Conservation (phyloP, 1,140 invertebrate genomes). For the Aphaenogaster rudis region DNA sequence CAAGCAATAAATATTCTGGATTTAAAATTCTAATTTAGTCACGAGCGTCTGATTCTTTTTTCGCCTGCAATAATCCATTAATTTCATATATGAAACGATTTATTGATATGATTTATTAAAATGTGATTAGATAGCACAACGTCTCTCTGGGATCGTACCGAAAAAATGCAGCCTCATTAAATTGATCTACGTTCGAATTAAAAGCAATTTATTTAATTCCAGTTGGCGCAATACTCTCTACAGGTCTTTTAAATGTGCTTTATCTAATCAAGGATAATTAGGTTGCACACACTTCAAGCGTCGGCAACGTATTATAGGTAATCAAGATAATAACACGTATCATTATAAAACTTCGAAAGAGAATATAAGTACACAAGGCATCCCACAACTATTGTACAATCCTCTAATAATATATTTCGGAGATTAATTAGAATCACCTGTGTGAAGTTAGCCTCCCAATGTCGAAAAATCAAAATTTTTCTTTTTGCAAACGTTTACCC, state of each 20-base stretch:
- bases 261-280: constrained; percentile 48
- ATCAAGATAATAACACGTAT: constrained; percentile 39
- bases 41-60: not conserved
- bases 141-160: not conserved
- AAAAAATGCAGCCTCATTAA: constrained; percentile 7
- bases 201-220: constrained; percentile 40
- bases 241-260: constrained; percentile 3
- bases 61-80: not conserved
- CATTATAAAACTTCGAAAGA: constrained; percentile 16
- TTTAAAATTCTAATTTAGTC: not conserved
- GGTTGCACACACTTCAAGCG: constrained; percentile 13
- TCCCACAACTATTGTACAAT: not conserved
- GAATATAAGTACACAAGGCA: constrained; percentile 2
- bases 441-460: too few species aligned
- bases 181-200: constrained; percentile 13
- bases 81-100: not conserved
- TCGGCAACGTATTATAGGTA: not conserved
- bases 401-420: not conserved
- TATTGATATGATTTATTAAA: not conserved
- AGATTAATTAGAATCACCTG: not conserved
- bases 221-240: not conserved
- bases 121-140: not conserved
- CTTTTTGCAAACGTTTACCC: too few species aligned
- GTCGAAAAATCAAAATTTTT: too few species aligned
- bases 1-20: not conserved